phyloP scores from a whole-genome alignment of 2,113 vertebrate species.

The Psephotus haematonotus region DNA sequence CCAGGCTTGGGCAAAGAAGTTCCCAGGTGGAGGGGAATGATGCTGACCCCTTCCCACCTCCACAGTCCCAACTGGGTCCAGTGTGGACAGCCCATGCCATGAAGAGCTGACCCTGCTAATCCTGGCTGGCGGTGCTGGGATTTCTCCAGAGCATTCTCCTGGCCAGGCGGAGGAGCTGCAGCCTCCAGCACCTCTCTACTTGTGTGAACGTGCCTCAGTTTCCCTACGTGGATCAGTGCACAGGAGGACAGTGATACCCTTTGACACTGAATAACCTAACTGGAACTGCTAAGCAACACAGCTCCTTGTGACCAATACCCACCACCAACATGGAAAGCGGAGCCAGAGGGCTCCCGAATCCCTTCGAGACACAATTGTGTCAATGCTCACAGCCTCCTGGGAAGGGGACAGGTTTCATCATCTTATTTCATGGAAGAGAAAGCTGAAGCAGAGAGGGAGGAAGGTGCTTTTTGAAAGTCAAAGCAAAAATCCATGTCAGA shows the following conservation, averaged over 20 bases:
- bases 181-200: not conserved
- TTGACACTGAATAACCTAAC: not conserved
- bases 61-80: not conserved
- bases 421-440: not conserved
- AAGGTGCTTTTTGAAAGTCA: not conserved
- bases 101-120: not conserved
- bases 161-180: not conserved
- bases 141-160: not conserved
- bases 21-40: not conserved
- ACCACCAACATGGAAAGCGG: not conserved
- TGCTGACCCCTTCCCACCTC: not conserved
- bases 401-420: not conserved
- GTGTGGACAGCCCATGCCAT: not conserved
- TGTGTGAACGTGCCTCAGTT: not conserved
- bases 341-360: not conserved
- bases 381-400: not conserved
- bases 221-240: not conserved
- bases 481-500: not conserved
- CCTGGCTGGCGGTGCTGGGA: not conserved
- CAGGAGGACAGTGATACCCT: not conserved
- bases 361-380: accelerated
- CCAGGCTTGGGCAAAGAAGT: not conserved
- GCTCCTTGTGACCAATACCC: accelerated
- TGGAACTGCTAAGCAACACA: not conserved
- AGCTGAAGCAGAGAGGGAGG: not conserved